These are phyloP conservation scores for Polypedilum pembai DNA, from an alignment of 1,140 invertebrate species.

Conservation along the genomic window DNA sequence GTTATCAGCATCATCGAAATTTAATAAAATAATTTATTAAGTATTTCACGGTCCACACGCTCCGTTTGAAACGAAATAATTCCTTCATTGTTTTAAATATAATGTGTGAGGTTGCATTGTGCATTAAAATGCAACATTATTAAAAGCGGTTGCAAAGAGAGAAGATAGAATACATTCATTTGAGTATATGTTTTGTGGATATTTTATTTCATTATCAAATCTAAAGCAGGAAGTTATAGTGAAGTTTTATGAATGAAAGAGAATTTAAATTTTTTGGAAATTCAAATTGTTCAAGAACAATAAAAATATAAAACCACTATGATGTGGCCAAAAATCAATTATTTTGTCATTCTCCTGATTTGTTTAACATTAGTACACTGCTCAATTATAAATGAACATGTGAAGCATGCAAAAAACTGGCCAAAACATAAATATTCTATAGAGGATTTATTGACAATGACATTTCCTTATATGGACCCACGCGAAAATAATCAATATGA, in stretches of 20 bases:
- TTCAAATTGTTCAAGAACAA: background rate
- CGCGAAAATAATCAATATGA: background rate
- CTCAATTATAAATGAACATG: background rate
- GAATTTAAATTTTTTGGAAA: background rate
- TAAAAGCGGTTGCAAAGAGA: too few relatives aligned
- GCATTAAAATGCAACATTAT: too few relatives aligned
- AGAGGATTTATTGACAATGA: background rate
- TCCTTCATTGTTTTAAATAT: background rate
- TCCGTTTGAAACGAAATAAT: background rate
- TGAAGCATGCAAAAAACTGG: background rate
- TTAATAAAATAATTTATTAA: constrained; percentile 4
- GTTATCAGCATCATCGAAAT: background rate
- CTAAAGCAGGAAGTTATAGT: constrained; percentile 16
- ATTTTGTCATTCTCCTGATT: background rate
- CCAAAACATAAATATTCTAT: background rate
- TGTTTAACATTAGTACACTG: background rate
- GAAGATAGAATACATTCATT: too few relatives aligned
- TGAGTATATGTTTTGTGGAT: background rate
- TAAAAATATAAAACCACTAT: background rate
- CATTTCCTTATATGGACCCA: background rate
- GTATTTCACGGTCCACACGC: background rate
- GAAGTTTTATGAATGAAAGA: background rate
- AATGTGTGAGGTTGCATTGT: background rate
- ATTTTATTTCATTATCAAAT: constrained; percentile 14
- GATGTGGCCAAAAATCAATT: background rate